Evolutionary conservation across 2,113 vertebrate species (phyloP).

Genomic region (Marmota flaviventris): DNA sequence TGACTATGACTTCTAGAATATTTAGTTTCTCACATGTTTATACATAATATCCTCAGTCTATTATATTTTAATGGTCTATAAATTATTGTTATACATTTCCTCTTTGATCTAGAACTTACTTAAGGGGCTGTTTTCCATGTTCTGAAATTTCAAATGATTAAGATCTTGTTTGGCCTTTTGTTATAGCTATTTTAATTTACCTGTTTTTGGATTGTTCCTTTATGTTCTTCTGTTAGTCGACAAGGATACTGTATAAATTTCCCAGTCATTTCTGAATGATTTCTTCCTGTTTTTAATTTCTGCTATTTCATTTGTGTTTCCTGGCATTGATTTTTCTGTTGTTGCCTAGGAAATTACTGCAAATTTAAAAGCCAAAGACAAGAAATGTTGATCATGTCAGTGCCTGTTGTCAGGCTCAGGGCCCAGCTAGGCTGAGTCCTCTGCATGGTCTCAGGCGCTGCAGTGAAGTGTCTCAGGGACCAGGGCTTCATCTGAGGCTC

Average conservation of each 20-base stretch:
- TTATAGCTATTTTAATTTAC: not conserved
- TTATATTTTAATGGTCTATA: not conserved
- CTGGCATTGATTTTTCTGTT: not conserved
- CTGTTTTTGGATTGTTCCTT: not conserved
- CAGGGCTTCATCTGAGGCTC: no score
- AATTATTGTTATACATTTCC: not conserved
- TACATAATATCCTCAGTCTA: not conserved
- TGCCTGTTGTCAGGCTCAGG: not conserved
- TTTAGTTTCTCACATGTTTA: not conserved
- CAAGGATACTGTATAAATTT: not conserved
- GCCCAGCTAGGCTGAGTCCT: not conserved
- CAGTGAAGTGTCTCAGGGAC: not conserved
- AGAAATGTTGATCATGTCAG: not conserved
- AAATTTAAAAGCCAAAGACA: not conserved
- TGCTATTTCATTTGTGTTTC: not conserved
- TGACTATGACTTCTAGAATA: not conserved
- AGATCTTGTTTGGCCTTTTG: not conserved
- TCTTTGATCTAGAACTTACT: not conserved
- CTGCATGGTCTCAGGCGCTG: no score
- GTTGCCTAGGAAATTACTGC: not conserved
- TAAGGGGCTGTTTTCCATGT: not conserved
- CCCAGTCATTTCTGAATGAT: not conserved
- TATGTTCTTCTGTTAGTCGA: not conserved
- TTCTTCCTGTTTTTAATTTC: not conserved
- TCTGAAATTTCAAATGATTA: not conserved